phyloP scores from a whole-genome alignment of 2,113 vertebrate species.

The Rhinoptilus africanus region DNA sequence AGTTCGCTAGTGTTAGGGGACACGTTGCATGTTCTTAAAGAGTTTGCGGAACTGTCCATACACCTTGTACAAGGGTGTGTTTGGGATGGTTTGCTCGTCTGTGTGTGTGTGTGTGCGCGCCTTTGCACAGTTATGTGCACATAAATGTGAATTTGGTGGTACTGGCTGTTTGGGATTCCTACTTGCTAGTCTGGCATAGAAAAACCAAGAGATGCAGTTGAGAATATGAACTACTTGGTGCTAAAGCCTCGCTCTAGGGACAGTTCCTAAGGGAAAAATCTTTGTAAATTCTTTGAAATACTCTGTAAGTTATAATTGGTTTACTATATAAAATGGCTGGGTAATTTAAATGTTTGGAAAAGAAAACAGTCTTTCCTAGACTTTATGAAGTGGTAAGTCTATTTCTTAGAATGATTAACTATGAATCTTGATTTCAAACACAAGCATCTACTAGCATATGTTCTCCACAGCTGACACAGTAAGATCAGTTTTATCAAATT shows the following conservation, averaged over 20 bases:
- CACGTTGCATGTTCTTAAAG: neutral
- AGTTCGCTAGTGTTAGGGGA: neutral
- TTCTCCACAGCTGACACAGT: neutral
- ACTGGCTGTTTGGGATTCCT: neutral
- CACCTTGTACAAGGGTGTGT: neutral
- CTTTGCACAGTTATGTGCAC: too few relatives aligned
- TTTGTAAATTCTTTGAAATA: conserved; percentile 49
- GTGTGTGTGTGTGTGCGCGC: neutral
- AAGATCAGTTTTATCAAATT: conserved; percentile 1
- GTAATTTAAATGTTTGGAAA: conserved; percentile 70
- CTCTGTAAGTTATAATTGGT: conserved; percentile 48
- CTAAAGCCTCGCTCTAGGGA: neutral
- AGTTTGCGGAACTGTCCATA: neutral
- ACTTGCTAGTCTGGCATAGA: neutral
- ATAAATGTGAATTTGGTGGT: neutral
- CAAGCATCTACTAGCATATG: neutral
- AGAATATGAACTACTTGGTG: neutral
- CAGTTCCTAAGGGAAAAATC: neutral
- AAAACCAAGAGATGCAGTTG: neutral
- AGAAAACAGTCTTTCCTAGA: conserved; percentile 64
- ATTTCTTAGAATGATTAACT: conserved; percentile 59
- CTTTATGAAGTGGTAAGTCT: conserved; percentile 66
- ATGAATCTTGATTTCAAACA: conserved; percentile 31
- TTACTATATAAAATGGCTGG: conserved; percentile 58
- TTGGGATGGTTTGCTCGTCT: neutral